Evolutionary conservation across 2,113 vertebrate species (phyloP).

Genomic region (Alouatta palliata): DNA sequence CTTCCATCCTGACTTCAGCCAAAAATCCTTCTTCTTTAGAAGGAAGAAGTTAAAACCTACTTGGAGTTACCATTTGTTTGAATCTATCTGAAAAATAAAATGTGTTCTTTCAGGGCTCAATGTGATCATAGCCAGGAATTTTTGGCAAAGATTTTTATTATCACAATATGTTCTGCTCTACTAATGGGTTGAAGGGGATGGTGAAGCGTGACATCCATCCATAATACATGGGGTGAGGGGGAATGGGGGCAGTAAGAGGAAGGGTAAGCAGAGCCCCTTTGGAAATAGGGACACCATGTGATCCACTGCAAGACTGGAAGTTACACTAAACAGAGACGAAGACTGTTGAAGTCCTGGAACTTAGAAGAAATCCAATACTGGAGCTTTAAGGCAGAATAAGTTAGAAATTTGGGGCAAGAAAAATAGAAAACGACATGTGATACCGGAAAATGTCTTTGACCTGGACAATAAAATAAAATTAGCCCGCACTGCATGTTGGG

Average conservation of each 20-base stretch:
- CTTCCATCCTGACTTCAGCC: neutral
- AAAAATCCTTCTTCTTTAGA: neutral
- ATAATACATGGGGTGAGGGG: neutral
- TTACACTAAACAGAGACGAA: conserved; percentile 80
- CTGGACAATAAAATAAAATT: conserved; percentile 76
- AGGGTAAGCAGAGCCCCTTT: conserved; percentile 43
- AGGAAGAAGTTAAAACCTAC: conserved; percentile 26
- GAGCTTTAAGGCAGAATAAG: conserved; percentile 73
- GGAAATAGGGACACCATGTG: conserved; percentile 66
- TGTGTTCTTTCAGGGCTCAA: neutral
- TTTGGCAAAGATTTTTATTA: conserved; percentile 63
- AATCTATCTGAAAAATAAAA: conserved; percentile 55
- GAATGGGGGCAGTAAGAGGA: neutral
- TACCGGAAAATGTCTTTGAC: conserved; percentile 76
- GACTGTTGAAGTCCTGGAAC: conserved; percentile 74
- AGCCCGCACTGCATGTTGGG: neutral
- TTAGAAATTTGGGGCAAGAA: conserved; percentile 76
- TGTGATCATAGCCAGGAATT: conserved; percentile 53
- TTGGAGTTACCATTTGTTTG: neutral
- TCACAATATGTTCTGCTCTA: conserved; percentile 53
- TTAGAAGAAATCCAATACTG: conserved; percentile 71
- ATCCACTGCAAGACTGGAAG: conserved; percentile 72
- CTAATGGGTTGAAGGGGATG: conserved; percentile 13
- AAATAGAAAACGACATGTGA: conserved; percentile 79
- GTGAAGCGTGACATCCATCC: neutral